Percentiles rank a stretch among this genome's conserved stretches.
Conservation (phyloP, 2,797 vertebrate genomes). For the Manis crassicaudata region DNA sequence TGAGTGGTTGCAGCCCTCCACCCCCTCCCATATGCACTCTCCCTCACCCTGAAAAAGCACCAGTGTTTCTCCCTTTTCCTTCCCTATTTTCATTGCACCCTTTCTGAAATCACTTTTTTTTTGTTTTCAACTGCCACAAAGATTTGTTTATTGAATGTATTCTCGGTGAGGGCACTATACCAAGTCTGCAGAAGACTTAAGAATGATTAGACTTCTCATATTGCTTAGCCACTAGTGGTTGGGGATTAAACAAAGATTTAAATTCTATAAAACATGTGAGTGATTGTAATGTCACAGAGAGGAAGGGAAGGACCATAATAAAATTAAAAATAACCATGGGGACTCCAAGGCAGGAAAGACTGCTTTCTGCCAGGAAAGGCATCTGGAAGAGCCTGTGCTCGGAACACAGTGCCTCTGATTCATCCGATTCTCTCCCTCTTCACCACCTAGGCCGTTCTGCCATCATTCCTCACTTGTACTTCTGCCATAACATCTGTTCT, state of each 20-base stretch:
- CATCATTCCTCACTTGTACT: neutral
- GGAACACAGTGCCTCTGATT: neutral
- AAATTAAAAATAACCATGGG: neutral
- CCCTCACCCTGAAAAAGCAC: neutral
- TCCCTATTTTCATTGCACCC: neutral
- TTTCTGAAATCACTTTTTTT: neutral
- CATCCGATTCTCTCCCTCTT: neutral
- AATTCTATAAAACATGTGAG: neutral
- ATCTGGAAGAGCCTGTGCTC: neutral
- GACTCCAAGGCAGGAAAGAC: neutral
- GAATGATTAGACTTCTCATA: neutral
- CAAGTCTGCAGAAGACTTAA: neutral
- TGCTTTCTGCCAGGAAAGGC: neutral
- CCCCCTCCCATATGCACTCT: accelerated
- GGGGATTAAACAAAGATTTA: neutral
- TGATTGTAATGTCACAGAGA: neutral
- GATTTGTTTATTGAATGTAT: neutral
- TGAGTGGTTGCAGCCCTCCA: neutral
- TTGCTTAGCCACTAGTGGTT: neutral
- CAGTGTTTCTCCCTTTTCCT: neutral
- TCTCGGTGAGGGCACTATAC: neutral
- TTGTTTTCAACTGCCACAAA: neutral
- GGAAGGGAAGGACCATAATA: neutral
- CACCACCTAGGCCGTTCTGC: too few species aligned
- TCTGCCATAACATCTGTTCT: neutral